Evolutionary conservation across 2,797 vertebrate species (phyloP).

Genomic region (Loris lydekkerianus): DNA sequence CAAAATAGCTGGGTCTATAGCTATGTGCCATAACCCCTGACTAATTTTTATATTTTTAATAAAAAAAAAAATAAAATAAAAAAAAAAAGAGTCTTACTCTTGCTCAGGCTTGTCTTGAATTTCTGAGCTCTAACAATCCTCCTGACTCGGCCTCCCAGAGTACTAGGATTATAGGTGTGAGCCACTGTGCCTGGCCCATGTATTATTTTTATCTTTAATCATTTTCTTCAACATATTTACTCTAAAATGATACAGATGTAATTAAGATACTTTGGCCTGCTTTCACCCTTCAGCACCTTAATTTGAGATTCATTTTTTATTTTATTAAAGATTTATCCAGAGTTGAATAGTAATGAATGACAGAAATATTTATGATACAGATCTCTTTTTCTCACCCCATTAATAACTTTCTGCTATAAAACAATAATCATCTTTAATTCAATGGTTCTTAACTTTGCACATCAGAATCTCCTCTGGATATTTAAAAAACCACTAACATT

Average conservation of each 20-base stretch:
- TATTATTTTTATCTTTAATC: slow-evolving; percentile 4
- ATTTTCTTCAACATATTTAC: slow-evolving; percentile 16
- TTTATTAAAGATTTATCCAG: slow-evolving; percentile 4
- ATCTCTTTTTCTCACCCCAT: not conserved
- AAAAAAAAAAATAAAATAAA: too few species aligned
- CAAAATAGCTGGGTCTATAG: too few species aligned
- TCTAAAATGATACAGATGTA: not conserved
- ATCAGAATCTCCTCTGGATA: not conserved
- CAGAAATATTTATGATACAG: not conserved
- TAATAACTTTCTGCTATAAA: not conserved
- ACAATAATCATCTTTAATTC: not conserved
- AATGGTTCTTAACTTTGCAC: not conserved
- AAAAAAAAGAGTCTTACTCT: too few species aligned
- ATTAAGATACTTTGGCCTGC: slow-evolving; percentile 19
- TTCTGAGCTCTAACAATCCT: too few species aligned
- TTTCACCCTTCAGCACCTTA: not conserved
- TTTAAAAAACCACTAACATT: not conserved
- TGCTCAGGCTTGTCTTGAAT: too few species aligned
- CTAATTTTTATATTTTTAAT: too few species aligned
- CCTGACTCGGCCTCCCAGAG: too few species aligned
- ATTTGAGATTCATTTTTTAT: slow-evolving; percentile 36
- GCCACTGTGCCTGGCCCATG: not conserved
- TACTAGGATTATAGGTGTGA: too few species aligned
- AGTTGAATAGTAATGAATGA: not conserved
- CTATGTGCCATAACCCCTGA: too few species aligned